Percentiles rank a stretch among this genome's conserved stretches.
These are phyloP conservation scores for Mesocentrotus franciscanus DNA, from an alignment of 53 echinoderm and acorn worm species.

Conservation along the genomic window DNA sequence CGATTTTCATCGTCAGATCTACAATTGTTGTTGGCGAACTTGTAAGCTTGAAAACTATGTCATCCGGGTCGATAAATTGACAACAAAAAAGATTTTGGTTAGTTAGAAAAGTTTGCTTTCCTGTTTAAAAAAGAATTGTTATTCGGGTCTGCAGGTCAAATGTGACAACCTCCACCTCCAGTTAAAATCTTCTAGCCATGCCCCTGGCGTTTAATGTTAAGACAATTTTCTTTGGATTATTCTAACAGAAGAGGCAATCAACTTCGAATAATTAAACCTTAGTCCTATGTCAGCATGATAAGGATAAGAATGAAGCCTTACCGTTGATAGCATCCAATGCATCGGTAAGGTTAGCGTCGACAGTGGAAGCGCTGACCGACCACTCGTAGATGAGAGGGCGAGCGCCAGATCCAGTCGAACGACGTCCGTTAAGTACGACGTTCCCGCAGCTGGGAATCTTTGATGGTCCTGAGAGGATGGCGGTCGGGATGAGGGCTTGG, in stretches of 20 bases:
- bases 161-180: no score
- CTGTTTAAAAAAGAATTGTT: no score
- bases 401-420: slow-evolving; percentile 89
- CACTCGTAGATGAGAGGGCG: slow-evolving; percentile 80
- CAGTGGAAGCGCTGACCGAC: slow-evolving; percentile 74
- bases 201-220: no score
- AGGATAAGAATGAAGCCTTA: slow-evolving; percentile 33
- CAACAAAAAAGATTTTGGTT: no score
- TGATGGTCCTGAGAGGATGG: slow-evolving; percentile 78
- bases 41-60: no score
- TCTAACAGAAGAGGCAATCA: neutral
- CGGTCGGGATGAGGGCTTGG: slow-evolving; percentile 71
- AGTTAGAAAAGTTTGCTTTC: neutral
- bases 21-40: no score
- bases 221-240: no score
- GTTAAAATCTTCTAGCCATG: no score
- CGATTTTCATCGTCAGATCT: no score
- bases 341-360: slow-evolving; percentile 62
- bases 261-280: neutral
- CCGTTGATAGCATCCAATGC: slow-evolving; percentile 69
- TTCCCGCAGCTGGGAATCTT: slow-evolving; percentile 90
- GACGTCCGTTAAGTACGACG: slow-evolving; percentile 75
- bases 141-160: no score
- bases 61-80: no score
- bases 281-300: neutral